Percentiles rank a stretch among this genome's conserved stretches.
Conservation (phyloP, 2,888 invertebrate species). For the Drosophila antonietae region DNA sequence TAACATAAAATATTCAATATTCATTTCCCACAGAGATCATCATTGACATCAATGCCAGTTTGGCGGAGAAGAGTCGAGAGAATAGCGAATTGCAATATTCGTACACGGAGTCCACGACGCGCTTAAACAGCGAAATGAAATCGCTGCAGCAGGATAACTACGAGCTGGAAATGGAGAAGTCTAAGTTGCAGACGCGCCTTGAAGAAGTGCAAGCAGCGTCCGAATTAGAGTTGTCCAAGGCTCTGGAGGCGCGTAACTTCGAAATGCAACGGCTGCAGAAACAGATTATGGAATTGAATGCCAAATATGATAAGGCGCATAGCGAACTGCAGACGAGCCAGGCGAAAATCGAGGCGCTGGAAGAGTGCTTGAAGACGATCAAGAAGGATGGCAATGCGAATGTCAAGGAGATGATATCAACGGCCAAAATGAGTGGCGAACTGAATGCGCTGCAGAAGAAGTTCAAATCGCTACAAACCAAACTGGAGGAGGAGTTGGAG, state of each 20-base stretch:
- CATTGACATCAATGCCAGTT: conserved; percentile 85
- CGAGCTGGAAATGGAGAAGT: conserved; percentile 85
- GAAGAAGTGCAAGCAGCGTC: conserved; percentile 83
- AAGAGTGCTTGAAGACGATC: conserved; percentile 85
- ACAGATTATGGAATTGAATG: conserved; percentile 78
- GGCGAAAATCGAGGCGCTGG: conserved; percentile 84
- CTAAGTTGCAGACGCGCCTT: conserved; percentile 77
- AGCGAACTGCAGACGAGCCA: conserved; percentile 81
- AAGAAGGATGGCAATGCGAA: conserved; percentile 84
- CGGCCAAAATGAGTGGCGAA: conserved; percentile 87
- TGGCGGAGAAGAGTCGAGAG: conserved; percentile 86
- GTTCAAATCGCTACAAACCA: conserved; percentile 85
- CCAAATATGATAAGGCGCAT: conserved; percentile 77
- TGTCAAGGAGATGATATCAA: conserved; percentile 86
- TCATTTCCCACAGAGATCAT: conserved; percentile 83
- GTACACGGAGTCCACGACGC: conserved; percentile 84
- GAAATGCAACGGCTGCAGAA: conserved; percentile 82
- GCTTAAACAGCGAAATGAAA: conserved; percentile 86
- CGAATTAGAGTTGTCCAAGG: conserved; percentile 81
- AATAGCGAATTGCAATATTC: conserved; percentile 85
- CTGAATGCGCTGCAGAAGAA: conserved; percentile 86
- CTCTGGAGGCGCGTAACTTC: conserved; percentile 80
- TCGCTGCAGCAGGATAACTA: conserved; percentile 86
- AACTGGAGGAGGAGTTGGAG: conserved; percentile 85
- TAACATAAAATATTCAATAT: not conserved